Evolutionary conservation across 1,140 invertebrate species (phyloP).

Genomic region (Neodiprion fabricii): DNA sequence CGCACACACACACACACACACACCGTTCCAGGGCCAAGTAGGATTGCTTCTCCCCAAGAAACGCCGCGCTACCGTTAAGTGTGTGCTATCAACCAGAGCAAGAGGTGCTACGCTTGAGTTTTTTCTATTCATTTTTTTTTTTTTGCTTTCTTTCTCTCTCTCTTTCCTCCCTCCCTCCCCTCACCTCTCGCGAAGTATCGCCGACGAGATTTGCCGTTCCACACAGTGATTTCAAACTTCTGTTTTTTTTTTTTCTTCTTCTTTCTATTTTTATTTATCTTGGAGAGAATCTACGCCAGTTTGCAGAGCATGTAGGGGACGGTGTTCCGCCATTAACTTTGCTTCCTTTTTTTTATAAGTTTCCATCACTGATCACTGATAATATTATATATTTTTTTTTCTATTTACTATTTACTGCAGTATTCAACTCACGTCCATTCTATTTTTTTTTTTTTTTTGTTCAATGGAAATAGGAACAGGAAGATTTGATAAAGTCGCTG

Average conservation of each 20-base stretch:
- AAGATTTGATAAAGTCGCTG: background rate
- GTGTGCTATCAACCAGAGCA: constrained; percentile 7
- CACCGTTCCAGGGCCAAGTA: background rate
- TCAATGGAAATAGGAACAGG: background rate
- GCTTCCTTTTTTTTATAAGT: no score
- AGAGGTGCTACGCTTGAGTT: constrained; percentile 1
- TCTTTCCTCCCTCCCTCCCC: no score
- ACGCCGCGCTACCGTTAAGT: background rate
- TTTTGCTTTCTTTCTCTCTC: background rate
- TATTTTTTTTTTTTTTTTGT: background rate
- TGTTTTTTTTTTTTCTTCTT: background rate
- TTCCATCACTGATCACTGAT: background rate
- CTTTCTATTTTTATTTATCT: no score
- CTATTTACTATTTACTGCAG: no score
- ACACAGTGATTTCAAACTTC: background rate
- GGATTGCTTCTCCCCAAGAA: background rate
- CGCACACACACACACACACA: background rate
- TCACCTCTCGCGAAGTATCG: background rate
- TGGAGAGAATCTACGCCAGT: no score
- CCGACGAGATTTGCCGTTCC: background rate
- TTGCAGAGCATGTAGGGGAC: no score
- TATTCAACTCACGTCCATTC: no score
- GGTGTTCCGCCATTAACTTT: no score
- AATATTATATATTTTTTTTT: background rate
- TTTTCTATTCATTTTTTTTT: background rate